Evolutionary conservation across 2,888 invertebrate species (phyloP).

Genomic region (Heteropelma amictum): DNA sequence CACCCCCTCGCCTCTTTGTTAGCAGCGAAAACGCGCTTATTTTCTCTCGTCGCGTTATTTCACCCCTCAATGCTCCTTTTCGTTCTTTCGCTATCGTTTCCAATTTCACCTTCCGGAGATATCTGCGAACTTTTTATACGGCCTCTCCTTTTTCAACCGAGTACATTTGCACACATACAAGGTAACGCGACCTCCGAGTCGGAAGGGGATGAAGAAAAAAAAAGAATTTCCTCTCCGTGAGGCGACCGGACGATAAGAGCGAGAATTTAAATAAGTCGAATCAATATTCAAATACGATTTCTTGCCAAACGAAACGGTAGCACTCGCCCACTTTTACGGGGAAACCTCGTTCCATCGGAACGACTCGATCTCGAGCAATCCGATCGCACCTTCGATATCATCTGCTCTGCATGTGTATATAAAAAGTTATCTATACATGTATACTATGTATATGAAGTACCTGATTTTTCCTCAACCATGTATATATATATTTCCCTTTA

Average conservation of each 20-base stretch:
- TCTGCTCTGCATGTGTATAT: slow-evolving; percentile 18
- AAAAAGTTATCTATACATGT: not conserved
- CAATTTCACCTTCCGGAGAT: slow-evolving; percentile 75
- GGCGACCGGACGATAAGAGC: slow-evolving; percentile 65
- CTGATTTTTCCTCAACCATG: slow-evolving; percentile 22
- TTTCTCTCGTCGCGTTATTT: slow-evolving; percentile 53
- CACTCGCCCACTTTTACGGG: slow-evolving; percentile 62
- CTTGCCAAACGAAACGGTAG: slow-evolving; percentile 36
- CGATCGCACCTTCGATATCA: slow-evolving; percentile 60
- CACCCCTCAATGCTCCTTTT: slow-evolving; percentile 64
- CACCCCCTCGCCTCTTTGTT: slow-evolving; percentile 31
- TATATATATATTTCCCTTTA: slow-evolving; percentile 28
- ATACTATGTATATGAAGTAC: not conserved
- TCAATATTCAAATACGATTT: slow-evolving; percentile 77
- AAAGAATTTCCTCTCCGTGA: not conserved
- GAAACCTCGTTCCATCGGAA: slow-evolving; percentile 58
- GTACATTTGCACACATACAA: not conserved
- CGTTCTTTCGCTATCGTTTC: slow-evolving; percentile 75
- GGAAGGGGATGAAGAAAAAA: not conserved
- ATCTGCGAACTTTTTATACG: slow-evolving; percentile 62
- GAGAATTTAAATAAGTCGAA: slow-evolving; percentile 77
- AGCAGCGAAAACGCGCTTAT: slow-evolving; percentile 39
- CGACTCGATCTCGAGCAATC: slow-evolving; percentile 65
- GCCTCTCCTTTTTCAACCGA: slow-evolving; percentile 20
- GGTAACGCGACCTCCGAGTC: not conserved